Evolutionary conservation across 2,797 vertebrate genomes (phyloP), one percentile per base, ranked within the genome.

Genomic region (Clarias laeviceps): DNA sequence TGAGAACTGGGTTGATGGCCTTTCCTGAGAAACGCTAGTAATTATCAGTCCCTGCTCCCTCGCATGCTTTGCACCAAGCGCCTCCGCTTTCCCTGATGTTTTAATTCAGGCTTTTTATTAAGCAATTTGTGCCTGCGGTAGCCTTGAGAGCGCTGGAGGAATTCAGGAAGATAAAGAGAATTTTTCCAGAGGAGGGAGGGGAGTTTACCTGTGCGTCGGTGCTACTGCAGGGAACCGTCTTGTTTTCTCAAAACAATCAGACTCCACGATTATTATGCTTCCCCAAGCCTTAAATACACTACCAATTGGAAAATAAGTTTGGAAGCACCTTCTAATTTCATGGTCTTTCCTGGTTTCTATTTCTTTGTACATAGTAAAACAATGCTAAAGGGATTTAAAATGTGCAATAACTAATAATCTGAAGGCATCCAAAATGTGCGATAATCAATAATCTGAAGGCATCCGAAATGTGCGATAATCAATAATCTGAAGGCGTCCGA

Each of bases 41-140:
- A 85, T 85, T 76, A 85, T 56, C 57, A 22, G 69, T 85, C 37
- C 68, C 74, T 54, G 72, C 12, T 72, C 57, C 64, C 62, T 66
- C 45, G 24, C 27, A 17, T 56, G 78, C 82, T 82, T 62, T 62
- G 73, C 72, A 80, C 57, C 66, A 69, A 66, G 68, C 66, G 20
- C 56, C 70, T 76, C 54, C 50, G 66, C 77, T 15, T 82, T 57
- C 74, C 32, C 40, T 76, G 24, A 45, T 84, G 77, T 84, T 89
- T 85, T 87, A 69, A 86, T 87, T 86, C 82, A 77, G 64, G 29
- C 61, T 77, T 82, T 88, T 89, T 89, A 82, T 86, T 86, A 84
- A 84, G 80, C 68, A 70, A 86, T 86, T 87, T 84, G 78, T 77
- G 57, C 24, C 37, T 86, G 86, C 61, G 82, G 61, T 87, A 78